Base-by-base conservation (phyloP, 2,888 invertebrate genomes). In the Phalangium opilio region DNA sequence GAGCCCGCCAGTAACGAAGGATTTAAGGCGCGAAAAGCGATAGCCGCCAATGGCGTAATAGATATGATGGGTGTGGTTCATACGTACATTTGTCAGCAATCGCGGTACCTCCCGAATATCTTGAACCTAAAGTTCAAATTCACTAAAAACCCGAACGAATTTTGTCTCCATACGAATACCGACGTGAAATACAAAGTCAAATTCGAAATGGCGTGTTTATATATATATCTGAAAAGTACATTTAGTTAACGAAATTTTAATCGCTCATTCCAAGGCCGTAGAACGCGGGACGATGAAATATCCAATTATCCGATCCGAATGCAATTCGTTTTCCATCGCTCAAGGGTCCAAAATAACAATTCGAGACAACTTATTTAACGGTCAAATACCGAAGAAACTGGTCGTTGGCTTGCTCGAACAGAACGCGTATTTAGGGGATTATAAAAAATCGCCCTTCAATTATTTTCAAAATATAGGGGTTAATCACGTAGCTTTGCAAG, bases 341-440 rank as follows among this genome's bases (percentile, higher is more conserved):
- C 51, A 43, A 58, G 55, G 55, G 8, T 53, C 58, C 14, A 55
- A 55, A 34, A n/a, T n/a, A n/a, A n/a, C 60, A 45, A 51, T 57
- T 1, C 49, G 62, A 40, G 62, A 64, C 41, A 62, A 63, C 43
- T 35, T 63, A 8, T 61, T 61, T 45, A 34, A 56, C 3, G 60
- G 60, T 1, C 57, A 57, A 45, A 43, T 63, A n/a, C 63, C 64
- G 1, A 57, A 58, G 46, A 50, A 59, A 39, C 48, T 63, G 11
- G 52, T 63, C 15, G 19, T 63, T 14, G 59, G 58, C 4, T 59
- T 63, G 38, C 54, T 58, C 0, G 27, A 51, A 4, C 54, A 52
- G 41, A 34, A 47, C 3, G 55, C 56, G 1, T 57, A 56, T 43
- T 55, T 53, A 14, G 59, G 58, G 19, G 43, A 46, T 27, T 50